Base-by-base conservation (phyloP, 2,113 vertebrate species). In the Antigone vipio region DNA sequence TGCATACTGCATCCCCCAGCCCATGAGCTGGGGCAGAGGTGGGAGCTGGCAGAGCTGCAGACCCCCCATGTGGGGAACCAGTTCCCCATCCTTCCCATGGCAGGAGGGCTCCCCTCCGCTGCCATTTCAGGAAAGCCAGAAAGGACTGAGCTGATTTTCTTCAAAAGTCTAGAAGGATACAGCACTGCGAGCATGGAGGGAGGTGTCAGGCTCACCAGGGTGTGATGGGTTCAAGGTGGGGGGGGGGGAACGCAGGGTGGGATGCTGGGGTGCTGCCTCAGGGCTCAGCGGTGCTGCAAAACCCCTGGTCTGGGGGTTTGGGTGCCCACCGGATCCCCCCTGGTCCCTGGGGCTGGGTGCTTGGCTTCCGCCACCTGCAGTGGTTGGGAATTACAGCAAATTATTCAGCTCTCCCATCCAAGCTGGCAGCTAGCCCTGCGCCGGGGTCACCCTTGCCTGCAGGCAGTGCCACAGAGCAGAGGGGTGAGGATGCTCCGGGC, bases 51-150 rank as follows among this genome's bases (percentile, higher is more conserved):
- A 71, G 50, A 16, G 29, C 50, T 21, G 45, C 68, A 32, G 35
- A 35, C 15, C 60, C 24, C n/a, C 21, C 52, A 20, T 1, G 35
- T 8, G 0, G 4, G 16, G 4, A 2, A 21, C 5, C 0, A 3
- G 34, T 53, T 9, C 34, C 53, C 47, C 73, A 44, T 1, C n/a
- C 27, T 72, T 27, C 21, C 44, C 27, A 4, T 9, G 15, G 32
- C 1, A 1, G 13, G 53, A 32, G 29, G 22, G 45, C 9, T 56
- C 64, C 13, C 35, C 1, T 2, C 67, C 71, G 40, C n/a, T 80
- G 60, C 40, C 15, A 4, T 82, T 88, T 44, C 0, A 2, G 56
- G 64, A 74, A 52, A 35, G 40, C 26, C 10, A 9, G 38, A 32
- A 90, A 49, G 8, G 22, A n/a, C n/a, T 38, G 60, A 69, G 60